Evolutionary conservation across 2,888 invertebrate genomes (phyloP), one percentile per base, ranked within the genome.

Genomic region (Nasonovia ribisnigri): DNA sequence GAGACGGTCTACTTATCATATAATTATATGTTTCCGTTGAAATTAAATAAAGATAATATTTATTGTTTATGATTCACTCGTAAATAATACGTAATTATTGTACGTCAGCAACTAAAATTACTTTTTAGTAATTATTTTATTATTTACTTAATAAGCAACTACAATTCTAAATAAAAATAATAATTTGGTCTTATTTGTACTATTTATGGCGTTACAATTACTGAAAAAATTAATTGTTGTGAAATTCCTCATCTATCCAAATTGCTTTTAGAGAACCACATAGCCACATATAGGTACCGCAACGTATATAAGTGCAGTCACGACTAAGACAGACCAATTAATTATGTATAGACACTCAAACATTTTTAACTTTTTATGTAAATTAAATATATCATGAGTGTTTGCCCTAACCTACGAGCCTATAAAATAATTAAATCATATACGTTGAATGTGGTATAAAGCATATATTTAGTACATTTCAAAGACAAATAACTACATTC

Each of bases 311-410:
- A n/a, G 6, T 11, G 1, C 26, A 67, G 77, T 36, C 77, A 20
- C 1, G 77, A 77, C 20, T 77, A 77, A 42, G 36, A 36, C 36
- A 36, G 36, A 77, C 20, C 20, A 77, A 36, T 77, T 77, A 36
- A 36, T 77, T 36, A 77, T 77, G 8, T 42, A 77, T 77, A 36
- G 36, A 2, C 20, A 77, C 77, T 36, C 20, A 36, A 36, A 77
- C 36, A 6, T 67, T 67, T 67, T 67, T 67, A 67, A 67, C 67
- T 67, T 67, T n/a, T 67, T 36, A 67, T n/a, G 36, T 20, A 77
- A 77, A 77, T 77, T 77, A 6, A 77, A 77, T 77, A 77, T 77
- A 77, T 77, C 77, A 77, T 77, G 77, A 77, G 77, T 77, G 36
- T 77, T 77, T 77, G 8, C 77, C 77, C 77, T 77, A 77, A 77